Evolutionary conservation across 1,140 invertebrate species (phyloP), one percentile per base, ranked within the genome.

Genomic region (Calycopis cecrops): DNA sequence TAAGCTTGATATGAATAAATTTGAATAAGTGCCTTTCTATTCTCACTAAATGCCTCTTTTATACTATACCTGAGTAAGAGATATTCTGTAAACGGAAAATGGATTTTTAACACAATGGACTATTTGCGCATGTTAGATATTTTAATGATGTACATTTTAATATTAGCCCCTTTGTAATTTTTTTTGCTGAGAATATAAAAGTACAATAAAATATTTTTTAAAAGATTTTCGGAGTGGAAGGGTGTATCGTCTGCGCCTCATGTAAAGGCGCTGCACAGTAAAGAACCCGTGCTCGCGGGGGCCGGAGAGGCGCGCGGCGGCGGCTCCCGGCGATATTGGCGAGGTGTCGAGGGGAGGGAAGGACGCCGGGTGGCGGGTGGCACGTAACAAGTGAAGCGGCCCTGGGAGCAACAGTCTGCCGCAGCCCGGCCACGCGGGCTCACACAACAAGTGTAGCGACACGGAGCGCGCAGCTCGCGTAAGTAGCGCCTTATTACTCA

Each of bases 321-420:
- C 47, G 55, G 11, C 54, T 57, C 61, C 65, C 35, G 69, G 70
- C 35, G 66, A 61, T 64, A 56, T 72, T 57, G 60, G 53, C 17
- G 63, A 66, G 62, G 57, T 67, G 33, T 65, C 57, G 67, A 58
- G 73, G 62, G 57, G 72, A 65, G 59, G 63, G 57, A 69, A 59
- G 66, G 63, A 58, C 52, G 57, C 52, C 70, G 74, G 78, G 77
- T 65, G 76, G 76, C 71, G 79, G 73, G 76, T 65, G 74, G 77
- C 76, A 77, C 73, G 80, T 85, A 85, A 85, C 82, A 85, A 85
- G 82, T 82, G 79, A 84, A 81, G 79, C 76, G 80, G 76, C 62
- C 82, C 82, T 67, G 79, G 82, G 82, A 85, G 82, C 82, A 85
- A 85, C 82, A 85, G 82, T 85, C 80, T 85, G 82, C 82, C 82